Conservation (phyloP, 1,140 invertebrate species). For the Monomorium pharaonis region DNA sequence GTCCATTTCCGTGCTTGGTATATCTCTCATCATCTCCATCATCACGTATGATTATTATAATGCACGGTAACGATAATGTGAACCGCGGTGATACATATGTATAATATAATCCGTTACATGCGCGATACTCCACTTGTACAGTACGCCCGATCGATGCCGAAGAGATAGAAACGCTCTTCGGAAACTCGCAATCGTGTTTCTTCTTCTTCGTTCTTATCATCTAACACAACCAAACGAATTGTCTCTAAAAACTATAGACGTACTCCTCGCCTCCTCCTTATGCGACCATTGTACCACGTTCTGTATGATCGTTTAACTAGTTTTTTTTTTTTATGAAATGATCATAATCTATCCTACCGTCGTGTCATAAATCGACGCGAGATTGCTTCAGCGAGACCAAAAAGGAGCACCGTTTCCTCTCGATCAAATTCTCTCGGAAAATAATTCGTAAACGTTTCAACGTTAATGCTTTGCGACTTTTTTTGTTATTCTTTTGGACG, state of each 20-base stretch:
- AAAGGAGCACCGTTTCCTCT: background rate
- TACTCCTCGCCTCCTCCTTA: background rate
- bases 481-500: background rate
- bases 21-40: background rate
- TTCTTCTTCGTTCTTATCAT: constrained; percentile 26
- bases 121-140: constrained; percentile 56
- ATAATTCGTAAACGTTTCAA: background rate
- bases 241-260: constrained; percentile 48
- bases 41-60: too few relatives aligned
- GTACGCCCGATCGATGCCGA: constrained; percentile 67
- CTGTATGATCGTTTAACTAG: constrained; percentile 51
- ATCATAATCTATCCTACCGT: background rate
- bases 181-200: constrained; percentile 46
- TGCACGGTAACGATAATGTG: background rate
- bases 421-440: background rate
- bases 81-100: background rate
- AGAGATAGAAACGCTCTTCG: background rate
- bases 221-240: constrained; percentile 60
- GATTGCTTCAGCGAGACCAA: background rate
- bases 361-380: constrained; percentile 8
- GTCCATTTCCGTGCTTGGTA: background rate
- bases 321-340: constrained; percentile 2
- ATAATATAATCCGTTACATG: background rate
- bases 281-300: constrained; percentile 48
- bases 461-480: background rate